Conservation (phyloP, 2,888 invertebrate genomes). For the Anaspis maculata region DNA sequence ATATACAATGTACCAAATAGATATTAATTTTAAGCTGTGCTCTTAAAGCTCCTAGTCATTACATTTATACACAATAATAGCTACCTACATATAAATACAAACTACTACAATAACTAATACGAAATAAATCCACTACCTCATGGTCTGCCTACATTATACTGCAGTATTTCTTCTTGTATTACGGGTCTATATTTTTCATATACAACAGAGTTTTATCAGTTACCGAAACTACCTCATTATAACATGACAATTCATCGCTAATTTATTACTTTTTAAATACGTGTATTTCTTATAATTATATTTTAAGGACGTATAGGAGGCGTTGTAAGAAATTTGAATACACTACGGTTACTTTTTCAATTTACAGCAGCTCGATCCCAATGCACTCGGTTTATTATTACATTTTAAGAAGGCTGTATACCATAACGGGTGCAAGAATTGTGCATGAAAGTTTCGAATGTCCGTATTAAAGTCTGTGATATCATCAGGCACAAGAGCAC, state of each 20-base stretch:
- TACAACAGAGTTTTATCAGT: constrained; percentile 18
- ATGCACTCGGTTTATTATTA: constrained; percentile 17
- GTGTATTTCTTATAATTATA: constrained; percentile 1
- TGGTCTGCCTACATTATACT: too few relatives aligned
- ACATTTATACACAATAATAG: constrained; percentile 24
- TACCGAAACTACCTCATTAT: constrained; percentile 17
- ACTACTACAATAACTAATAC: background rate
- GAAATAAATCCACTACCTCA: constrained; percentile 27
- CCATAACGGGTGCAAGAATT: too few relatives aligned
- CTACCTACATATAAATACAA: constrained; percentile 6
- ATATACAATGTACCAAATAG: constrained; percentile 32
- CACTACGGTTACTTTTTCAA: too few relatives aligned
- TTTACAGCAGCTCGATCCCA: constrained; percentile 10
- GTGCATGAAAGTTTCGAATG: too few relatives aligned
- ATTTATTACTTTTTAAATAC: constrained; percentile 13
- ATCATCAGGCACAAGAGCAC: constrained; percentile 3
- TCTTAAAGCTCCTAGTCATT: constrained; percentile 28
- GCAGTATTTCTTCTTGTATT: constrained; percentile 29
- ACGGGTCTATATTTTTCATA: constrained; percentile 19
- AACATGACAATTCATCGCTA: constrained; percentile 17
- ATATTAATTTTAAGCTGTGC: constrained; percentile 32
- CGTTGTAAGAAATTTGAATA: too few relatives aligned
- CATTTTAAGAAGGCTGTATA: too few relatives aligned
- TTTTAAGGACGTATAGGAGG: too few relatives aligned
- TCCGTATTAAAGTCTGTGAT: constrained; percentile 7